Conservation (phyloP, 1,140 invertebrate species). For the Matsumurasca onukii region DNA sequence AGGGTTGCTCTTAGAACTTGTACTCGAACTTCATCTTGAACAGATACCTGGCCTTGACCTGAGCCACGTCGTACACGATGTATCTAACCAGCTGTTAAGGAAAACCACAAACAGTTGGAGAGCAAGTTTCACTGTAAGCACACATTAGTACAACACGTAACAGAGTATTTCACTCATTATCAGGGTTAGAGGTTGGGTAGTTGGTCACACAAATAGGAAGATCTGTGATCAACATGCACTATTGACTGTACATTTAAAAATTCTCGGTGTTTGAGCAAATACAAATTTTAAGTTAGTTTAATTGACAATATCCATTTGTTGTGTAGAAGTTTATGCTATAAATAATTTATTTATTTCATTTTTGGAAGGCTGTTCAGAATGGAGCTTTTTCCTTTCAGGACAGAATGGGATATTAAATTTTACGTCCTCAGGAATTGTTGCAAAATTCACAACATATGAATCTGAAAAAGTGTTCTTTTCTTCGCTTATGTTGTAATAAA, state of each 20-base stretch:
- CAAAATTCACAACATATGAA: too few relatives aligned
- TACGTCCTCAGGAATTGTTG: too few relatives aligned
- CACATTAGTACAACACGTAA: background rate
- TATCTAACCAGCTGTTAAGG: constrained; percentile 59
- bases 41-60: constrained; percentile 82
- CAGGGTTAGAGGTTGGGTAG: background rate
- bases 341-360: too few relatives aligned
- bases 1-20: too few relatives aligned
- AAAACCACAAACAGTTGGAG: constrained; percentile 43
- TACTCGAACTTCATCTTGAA: constrained; percentile 77
- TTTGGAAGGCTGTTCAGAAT: too few relatives aligned
- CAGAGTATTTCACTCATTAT: background rate
- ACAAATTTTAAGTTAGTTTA: too few relatives aligned
- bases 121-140: constrained; percentile 16
- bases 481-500: too few relatives aligned
- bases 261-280: background rate
- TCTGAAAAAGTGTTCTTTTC: too few relatives aligned
- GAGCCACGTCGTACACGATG: constrained; percentile 89
- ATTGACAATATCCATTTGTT: too few relatives aligned
- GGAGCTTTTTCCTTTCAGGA: background rate
- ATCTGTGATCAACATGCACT: background rate
- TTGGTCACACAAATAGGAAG: background rate
- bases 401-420: too few relatives aligned
- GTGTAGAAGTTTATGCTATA: too few relatives aligned
- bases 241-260: background rate